Conservation (phyloP, 2,113 vertebrate species). For the Sturnira hondurensis region DNA sequence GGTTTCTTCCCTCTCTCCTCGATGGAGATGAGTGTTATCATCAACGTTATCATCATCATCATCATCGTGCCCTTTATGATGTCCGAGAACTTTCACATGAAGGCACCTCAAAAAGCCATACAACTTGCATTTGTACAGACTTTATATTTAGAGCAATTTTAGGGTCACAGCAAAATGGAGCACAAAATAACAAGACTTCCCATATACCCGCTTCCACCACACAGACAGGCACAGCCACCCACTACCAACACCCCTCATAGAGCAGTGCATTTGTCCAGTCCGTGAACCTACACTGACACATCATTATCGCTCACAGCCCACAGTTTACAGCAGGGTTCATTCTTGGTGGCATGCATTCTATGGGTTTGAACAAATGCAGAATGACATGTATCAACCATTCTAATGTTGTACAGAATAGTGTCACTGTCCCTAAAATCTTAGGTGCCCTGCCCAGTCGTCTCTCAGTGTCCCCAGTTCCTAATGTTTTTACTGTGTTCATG, state of each 20-base stretch:
- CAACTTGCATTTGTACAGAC: background rate
- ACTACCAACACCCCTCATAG: background rate
- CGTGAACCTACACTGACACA: background rate
- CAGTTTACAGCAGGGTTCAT: background rate
- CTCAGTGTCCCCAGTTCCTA: background rate
- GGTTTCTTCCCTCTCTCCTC: background rate
- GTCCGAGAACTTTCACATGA: background rate
- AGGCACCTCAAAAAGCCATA: background rate
- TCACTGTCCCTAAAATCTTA: background rate
- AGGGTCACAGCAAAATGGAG: background rate
- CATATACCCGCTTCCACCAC: background rate
- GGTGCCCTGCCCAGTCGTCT: too few species aligned
- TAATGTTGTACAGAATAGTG: background rate
- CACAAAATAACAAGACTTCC: background rate
- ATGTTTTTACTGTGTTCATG: background rate
- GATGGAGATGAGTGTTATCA: background rate
- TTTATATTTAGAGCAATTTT: background rate
- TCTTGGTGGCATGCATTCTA: background rate
- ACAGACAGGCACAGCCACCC: background rate
- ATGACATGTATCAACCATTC: background rate
- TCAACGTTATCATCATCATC: too few species aligned
- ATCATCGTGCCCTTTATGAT: background rate
- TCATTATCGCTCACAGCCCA: background rate
- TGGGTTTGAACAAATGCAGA: background rate
- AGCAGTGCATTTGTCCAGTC: background rate